These are phyloP conservation scores for Felis catus DNA, from an alignment of 2,113 vertebrate genomes.

Conservation along the genomic window F.catus_Fca126_mat1.0 CM031421.1:91241501-91242000, in stretches of 20 bases:
- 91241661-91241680: neutral
- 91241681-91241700: neutral
- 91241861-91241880: neutral
- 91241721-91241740: neutral
- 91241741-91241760: neutral
- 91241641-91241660: neutral
- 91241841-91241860: neutral
- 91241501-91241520: neutral
- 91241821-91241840: neutral
- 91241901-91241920: fast-evolving
- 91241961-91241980: neutral
- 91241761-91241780: neutral
- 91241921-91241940: neutral
- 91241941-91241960: neutral
- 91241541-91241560: too few species aligned
- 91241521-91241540: fast-evolving
- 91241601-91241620: neutral
- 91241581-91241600: neutral
- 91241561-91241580: neutral
- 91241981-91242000: neutral
- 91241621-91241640: neutral
- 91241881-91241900: neutral
- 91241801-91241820: neutral
- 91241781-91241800: neutral
- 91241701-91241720: neutral